Conservation (phyloP, 1,140 invertebrate genomes). For the Psix sp. region DNA sequence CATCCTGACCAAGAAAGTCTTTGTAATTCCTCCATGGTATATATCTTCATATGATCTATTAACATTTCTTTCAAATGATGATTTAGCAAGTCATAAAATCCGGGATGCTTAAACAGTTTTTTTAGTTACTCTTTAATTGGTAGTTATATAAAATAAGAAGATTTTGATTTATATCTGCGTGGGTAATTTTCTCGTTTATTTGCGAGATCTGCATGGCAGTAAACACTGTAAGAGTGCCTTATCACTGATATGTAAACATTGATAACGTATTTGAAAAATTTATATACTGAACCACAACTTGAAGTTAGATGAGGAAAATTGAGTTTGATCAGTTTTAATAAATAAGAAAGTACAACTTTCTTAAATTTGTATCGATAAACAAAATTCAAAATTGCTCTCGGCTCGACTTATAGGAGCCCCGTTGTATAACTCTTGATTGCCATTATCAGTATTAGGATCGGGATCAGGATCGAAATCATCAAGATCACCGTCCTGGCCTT, state of each 20-base stretch:
- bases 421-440: too few species aligned
- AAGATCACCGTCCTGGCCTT: too few species aligned
- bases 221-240: slow-evolving; percentile 10
- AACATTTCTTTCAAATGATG: slow-evolving; percentile 15
- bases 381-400: slow-evolving; percentile 35
- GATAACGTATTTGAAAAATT: slow-evolving; percentile 28
- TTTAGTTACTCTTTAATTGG: slow-evolving; percentile 17
- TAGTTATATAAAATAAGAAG: slow-evolving; percentile 18
- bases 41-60: slow-evolving; percentile 11
- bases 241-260: slow-evolving; percentile 6
- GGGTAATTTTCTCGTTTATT: neutral
- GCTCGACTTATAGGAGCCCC: too few species aligned
- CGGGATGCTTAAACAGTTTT: slow-evolving; percentile 16
- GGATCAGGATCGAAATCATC: too few species aligned
- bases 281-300: slow-evolving; percentile 4
- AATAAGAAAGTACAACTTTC: slow-evolving; percentile 17
- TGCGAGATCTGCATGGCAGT: neutral
- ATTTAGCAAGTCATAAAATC: slow-evolving; percentile 24
- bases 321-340: slow-evolving; percentile 15
- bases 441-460: too few species aligned
- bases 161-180: slow-evolving; percentile 1
- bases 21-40: slow-evolving; percentile 29
- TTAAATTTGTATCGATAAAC: slow-evolving; percentile 24
- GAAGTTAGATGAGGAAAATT: slow-evolving; percentile 8
- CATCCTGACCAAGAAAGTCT: neutral